Evolutionary conservation across 35 echinoderm and acorn worm species (phyloP).

Genomic region (Lytechinus variegatus): DNA sequence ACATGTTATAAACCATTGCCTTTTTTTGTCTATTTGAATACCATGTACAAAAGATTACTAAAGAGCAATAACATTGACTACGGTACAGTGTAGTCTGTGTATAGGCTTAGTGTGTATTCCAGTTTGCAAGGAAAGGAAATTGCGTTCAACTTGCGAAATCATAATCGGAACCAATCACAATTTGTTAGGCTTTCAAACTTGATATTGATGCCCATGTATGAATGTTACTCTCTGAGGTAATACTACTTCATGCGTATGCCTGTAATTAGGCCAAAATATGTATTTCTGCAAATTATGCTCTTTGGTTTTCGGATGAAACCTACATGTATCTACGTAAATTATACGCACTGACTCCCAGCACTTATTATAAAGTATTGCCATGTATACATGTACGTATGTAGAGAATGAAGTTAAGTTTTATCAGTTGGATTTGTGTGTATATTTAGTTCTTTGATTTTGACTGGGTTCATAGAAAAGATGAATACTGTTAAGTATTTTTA

Average conservation of each 20-base stretch:
- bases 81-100: too few species aligned
- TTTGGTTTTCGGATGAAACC: too few species aligned
- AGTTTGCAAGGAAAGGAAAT: neutral
- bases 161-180: neutral
- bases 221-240: neutral
- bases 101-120: neutral
- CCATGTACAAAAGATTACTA: neutral
- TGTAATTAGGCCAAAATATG: too few species aligned
- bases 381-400: neutral
- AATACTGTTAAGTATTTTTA: neutral
- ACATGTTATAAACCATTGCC: neutral
- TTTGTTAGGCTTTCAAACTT: neutral
- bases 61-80: neutral
- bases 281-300: neutral
- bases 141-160: neutral
- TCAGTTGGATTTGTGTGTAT: neutral
- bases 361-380: neutral
- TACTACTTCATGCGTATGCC: too few species aligned
- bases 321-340: too few species aligned
- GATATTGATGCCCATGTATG: neutral
- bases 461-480: neutral
- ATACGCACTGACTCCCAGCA: neutral
- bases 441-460: slow-evolving; percentile 1
- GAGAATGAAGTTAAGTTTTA: neutral
- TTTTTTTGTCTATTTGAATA: neutral